phyloP scores from a whole-genome alignment of 1,140 invertebrate species.

The Sipha flava region DNA sequence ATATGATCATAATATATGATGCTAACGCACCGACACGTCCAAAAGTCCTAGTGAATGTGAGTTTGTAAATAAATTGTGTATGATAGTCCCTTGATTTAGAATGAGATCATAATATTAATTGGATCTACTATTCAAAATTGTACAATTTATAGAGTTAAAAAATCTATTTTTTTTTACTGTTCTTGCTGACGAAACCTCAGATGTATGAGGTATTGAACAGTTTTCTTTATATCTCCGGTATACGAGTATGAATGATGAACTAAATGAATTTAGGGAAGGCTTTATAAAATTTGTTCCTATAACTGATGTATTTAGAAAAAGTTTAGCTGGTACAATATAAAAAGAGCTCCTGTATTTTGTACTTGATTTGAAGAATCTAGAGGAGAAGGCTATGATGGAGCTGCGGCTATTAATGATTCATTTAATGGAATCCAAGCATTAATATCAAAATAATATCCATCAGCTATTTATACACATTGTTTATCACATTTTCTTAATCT shows the following conservation, averaged over 20 bases:
- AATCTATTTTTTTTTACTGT: constrained; percentile 23
- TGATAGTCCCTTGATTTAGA: constrained; percentile 35
- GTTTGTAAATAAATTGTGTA: neutral
- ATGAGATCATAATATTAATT: constrained; percentile 33
- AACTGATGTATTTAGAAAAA: constrained; percentile 36
- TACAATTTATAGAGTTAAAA: constrained; percentile 31
- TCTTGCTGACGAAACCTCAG: constrained; percentile 34
- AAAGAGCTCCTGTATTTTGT: neutral
- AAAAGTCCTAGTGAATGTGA: no score
- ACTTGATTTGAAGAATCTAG: neutral
- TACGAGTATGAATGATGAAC: constrained; percentile 12
- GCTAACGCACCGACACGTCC: no score
- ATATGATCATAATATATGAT: no score
- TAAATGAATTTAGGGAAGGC: constrained; percentile 17
- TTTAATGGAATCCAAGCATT: constrained; percentile 40
- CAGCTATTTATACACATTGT: constrained; percentile 40
- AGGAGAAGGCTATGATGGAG: constrained; percentile 41
- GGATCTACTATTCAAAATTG: constrained; percentile 18
- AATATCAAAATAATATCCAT: constrained; percentile 39
- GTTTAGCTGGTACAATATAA: constrained; percentile 19
- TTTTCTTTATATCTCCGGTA: constrained; percentile 35
- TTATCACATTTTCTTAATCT: constrained; percentile 42
- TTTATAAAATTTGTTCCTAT: constrained; percentile 38
- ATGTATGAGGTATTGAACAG: constrained; percentile 33
- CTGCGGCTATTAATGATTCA: constrained; percentile 39